Evolutionary conservation across 2,113 vertebrate genomes (phyloP).

Genomic region (Pseudolaguvia tuberculata): DNA sequence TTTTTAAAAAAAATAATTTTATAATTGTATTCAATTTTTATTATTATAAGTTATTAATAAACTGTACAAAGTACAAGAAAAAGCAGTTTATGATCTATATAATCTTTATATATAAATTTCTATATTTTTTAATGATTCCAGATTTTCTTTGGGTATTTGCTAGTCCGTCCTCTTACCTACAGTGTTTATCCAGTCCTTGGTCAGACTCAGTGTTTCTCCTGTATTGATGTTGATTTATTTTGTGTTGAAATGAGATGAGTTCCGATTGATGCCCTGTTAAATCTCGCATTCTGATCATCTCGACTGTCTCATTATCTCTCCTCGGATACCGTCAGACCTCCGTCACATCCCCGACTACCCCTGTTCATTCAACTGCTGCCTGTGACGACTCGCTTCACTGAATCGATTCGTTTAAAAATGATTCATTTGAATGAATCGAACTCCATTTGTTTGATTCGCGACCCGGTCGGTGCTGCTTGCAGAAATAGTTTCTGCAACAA

Average conservation of each 20-base stretch:
- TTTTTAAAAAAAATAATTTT: no score
- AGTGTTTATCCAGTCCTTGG: not conserved
- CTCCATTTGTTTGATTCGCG: not conserved
- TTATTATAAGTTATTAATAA: not conserved
- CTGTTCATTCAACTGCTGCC: slow-evolving; percentile 9
- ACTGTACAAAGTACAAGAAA: not conserved
- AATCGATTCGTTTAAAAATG: not conserved
- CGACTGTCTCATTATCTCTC: not conserved
- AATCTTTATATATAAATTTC: not conserved
- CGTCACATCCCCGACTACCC: slow-evolving; percentile 7
- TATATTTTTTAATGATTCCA: not conserved
- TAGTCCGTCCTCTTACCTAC: not conserved
- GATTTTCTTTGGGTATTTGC: not conserved
- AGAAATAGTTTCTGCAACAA: not conserved
- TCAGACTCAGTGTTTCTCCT: not conserved
- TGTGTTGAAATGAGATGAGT: not conserved
- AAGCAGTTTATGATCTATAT: not conserved
- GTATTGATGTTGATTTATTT: not conserved
- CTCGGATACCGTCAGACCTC: not conserved
- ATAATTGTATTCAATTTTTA: no score
- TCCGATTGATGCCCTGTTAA: not conserved
- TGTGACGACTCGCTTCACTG: not conserved
- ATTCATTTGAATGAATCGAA: not conserved
- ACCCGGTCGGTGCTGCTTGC: not conserved
- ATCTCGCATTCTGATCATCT: slow-evolving; percentile 7